Percentiles rank a stretch among this genome's conserved stretches.
Evolutionary conservation across 2,888 invertebrate genomes (phyloP).

Genomic region (Augiades crinisus): DNA sequence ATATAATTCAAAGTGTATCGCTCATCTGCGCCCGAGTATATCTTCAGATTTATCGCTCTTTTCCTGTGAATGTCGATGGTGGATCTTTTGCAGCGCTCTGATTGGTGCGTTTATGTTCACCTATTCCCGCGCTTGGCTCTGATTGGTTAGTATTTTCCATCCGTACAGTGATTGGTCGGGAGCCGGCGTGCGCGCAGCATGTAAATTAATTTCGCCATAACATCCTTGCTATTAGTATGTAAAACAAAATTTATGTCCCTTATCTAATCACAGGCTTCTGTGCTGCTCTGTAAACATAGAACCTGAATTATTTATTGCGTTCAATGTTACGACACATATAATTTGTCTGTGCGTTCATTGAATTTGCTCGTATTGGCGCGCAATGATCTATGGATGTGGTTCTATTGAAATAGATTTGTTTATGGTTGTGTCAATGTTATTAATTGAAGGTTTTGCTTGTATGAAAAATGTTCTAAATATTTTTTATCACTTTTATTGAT

Average conservation of each 20-base stretch:
- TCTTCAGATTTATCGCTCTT: constrained; percentile 15
- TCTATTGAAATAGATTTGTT: constrained; percentile 1
- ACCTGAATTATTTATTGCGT: constrained; percentile 19
- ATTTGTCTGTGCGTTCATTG: constrained; percentile 20
- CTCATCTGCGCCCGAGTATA: constrained; percentile 7
- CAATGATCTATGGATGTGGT: not conserved
- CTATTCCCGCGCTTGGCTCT: not conserved
- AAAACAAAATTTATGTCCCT: constrained; percentile 36
- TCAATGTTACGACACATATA: constrained; percentile 13
- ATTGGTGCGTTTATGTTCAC: constrained; percentile 14
- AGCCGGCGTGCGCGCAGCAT: constrained; percentile 15
- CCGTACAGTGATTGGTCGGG: not conserved
- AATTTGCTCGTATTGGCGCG: constrained; percentile 11
- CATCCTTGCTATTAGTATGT: constrained; percentile 32
- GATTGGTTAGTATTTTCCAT: not conserved
- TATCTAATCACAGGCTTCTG: constrained; percentile 39
- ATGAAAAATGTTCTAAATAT: no score
- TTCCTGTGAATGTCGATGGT: constrained; percentile 11
- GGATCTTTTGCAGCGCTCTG: not conserved
- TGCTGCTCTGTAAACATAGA: constrained; percentile 13
- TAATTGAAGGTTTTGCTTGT: no score
- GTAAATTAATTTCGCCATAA: constrained; percentile 14
- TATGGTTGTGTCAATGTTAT: not conserved
- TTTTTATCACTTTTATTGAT: no score
- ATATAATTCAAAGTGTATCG: constrained; percentile 23